Evolutionary conservation across 2,888 invertebrate species (phyloP), one percentile per base, ranked within the genome.

Genomic region (Taenaris catops): DNA sequence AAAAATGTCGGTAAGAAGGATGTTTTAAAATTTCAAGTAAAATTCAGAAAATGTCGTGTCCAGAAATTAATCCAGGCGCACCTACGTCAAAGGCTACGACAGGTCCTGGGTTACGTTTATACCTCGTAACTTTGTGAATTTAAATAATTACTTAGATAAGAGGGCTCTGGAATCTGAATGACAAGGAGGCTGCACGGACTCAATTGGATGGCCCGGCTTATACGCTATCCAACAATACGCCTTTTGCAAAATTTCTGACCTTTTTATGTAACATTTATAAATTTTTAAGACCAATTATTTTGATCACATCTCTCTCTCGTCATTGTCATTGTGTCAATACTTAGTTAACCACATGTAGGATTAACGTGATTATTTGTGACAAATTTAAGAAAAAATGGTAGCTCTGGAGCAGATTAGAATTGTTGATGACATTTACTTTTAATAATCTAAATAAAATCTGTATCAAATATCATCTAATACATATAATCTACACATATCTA

Each of bases 111-210:
- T 31, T 23, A 16, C 31, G 21, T 16, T 16, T 8, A 27, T 20
- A 10, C 31, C 9, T 14, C 21, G 12, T n/a, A 6, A 21, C 12
- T 29, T 20, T 19, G 28, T 8, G 31, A 23, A 31, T 31, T 31
- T 9, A 16, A 23, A 31, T 29, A 29, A 29, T 20, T 29, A 14
- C 21, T 31, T 16, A 16, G 16, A 31, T 31, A 31, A 31, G 20
- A 3, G 29, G n/a, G 20, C 20, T 11, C 14, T 12, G 8, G 12
- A 14, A 20, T 11, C 21, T 3, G 27, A 18, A 18, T 27, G 10
- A 23, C 16, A 23, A 17, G 9, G 31, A 21, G 8, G 9, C 23
- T 31, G 14, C 23, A 23, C 11, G 14, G 14, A 9, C 16, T 23
- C 12, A 14, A 16, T 31, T 14, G 7, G 14, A 31, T 31, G 23